Evolutionary conservation across 2,113 vertebrate species (phyloP).

Genomic region (Hippocampus abdominalis): DNA sequence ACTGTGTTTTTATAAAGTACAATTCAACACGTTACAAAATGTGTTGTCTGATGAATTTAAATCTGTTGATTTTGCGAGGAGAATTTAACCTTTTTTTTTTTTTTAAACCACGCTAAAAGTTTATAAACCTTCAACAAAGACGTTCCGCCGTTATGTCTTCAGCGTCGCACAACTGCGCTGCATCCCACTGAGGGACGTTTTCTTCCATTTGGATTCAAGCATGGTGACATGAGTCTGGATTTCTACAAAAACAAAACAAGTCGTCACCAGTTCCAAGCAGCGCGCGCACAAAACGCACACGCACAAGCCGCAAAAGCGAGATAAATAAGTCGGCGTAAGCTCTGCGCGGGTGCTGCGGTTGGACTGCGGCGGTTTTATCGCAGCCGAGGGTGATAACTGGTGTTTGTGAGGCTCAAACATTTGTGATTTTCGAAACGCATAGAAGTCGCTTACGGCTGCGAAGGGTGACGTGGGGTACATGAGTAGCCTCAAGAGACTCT

Average conservation of each 20-base stretch:
- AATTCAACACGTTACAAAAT: too few species aligned
- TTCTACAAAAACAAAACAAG: background rate
- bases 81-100: too few species aligned
- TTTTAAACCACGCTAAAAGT: too few species aligned
- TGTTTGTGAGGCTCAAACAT: conserved; percentile 4
- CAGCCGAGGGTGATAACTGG: conserved; percentile 16
- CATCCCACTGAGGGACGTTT: background rate
- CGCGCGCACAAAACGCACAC: background rate
- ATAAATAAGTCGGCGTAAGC: conserved; percentile 26
- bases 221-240: background rate
- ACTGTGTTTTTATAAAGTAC: too few species aligned
- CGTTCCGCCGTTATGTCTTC: too few species aligned
- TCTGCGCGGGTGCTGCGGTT: conserved; percentile 6
- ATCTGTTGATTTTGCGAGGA: too few species aligned
- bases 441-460: conserved; percentile 22
- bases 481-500: conserved; percentile 32
- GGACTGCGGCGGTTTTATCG: background rate
- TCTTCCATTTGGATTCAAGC: background rate
- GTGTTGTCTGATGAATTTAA: too few species aligned
- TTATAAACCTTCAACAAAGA: too few species aligned
- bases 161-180: too few species aligned
- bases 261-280: background rate
- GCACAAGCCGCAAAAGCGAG: background rate
- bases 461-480: conserved; percentile 37
- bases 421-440: conserved; percentile 33